phyloP scores from a whole-genome alignment of 2,797 vertebrate genomes.

The Sitta carolinensis region DNA sequence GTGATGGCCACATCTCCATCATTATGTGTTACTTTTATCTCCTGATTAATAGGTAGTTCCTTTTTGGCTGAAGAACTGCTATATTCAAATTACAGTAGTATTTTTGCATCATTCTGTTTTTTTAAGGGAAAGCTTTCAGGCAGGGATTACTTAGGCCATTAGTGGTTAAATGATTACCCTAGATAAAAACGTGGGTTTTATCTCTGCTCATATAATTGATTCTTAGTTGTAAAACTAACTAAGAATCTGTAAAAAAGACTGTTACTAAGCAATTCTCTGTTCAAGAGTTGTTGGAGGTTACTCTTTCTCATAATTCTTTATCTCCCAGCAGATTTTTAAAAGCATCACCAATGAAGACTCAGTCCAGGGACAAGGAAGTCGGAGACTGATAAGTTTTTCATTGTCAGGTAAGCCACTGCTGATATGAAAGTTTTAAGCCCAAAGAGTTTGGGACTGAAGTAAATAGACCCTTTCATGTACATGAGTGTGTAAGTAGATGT shows the following conservation, averaged over 20 bases:
- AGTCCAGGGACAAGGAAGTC: conserved; percentile 84
- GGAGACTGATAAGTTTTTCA: conserved; percentile 94
- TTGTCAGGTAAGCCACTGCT: conserved; percentile 84
- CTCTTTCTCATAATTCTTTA: conserved; percentile 32
- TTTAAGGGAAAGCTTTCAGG: neutral
- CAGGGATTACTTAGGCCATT: neutral
- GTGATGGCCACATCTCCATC: neutral
- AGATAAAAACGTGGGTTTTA: conserved; percentile 28
- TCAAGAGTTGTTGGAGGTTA: neutral
- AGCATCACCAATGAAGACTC: conserved; percentile 87
- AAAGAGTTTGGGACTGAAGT: neutral
- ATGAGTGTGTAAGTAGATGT: neutral
- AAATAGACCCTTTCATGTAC: neutral
- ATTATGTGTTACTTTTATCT: neutral
- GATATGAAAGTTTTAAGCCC: neutral
- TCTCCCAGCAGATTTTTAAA: conserved; percentile 86
- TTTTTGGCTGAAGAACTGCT: neutral
- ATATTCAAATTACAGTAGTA: neutral
- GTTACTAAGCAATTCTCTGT: neutral
- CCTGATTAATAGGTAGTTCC: neutral
- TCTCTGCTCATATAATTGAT: conserved; percentile 47
- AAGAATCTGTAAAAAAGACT: neutral
- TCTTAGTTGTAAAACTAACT: neutral
- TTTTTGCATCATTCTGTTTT: neutral
- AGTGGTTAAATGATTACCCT: neutral